phyloP scores from a whole-genome alignment of 2,888 invertebrate genomes.

The Dugesia japonica region DNA sequence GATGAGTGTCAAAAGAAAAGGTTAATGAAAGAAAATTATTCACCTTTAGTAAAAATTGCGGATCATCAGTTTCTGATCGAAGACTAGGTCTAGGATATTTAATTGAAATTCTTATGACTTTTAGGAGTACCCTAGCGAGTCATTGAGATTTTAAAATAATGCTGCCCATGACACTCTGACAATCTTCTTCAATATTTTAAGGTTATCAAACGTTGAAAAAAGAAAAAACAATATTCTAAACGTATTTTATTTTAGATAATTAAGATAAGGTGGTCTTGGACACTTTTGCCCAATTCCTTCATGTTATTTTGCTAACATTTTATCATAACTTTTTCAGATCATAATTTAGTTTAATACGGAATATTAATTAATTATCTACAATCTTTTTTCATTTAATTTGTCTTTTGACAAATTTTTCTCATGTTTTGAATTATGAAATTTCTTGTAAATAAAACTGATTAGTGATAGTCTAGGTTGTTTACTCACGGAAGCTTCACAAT shows the following conservation, averaged over 20 bases:
- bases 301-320: not conserved
- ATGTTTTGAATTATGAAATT: conserved; percentile 9
- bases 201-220: not conserved
- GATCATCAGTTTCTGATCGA: no score
- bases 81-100: no score
- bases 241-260: conserved; percentile 14
- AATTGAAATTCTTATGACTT: no score
- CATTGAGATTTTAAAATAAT: no score
- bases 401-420: not conserved
- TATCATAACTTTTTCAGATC: conserved; percentile 5
- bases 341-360: conserved; percentile 1
- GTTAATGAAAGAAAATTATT: no score
- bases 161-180: no score
- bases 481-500: not conserved
- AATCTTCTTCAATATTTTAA: not conserved
- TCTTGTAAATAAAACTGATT: not conserved
- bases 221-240: not conserved
- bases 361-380: conserved; percentile 9
- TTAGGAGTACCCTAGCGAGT: no score
- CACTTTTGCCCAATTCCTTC: conserved; percentile 4
- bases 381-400: not conserved
- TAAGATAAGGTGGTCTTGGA: conserved; percentile 6
- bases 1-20: no score
- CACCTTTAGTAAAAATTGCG: no score
- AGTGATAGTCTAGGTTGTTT: not conserved